Percentiles rank a stretch among this genome's conserved stretches.
phyloP scores from a whole-genome alignment of 2,797 vertebrate species.

The Lutjanus argentimaculatus region DNA sequence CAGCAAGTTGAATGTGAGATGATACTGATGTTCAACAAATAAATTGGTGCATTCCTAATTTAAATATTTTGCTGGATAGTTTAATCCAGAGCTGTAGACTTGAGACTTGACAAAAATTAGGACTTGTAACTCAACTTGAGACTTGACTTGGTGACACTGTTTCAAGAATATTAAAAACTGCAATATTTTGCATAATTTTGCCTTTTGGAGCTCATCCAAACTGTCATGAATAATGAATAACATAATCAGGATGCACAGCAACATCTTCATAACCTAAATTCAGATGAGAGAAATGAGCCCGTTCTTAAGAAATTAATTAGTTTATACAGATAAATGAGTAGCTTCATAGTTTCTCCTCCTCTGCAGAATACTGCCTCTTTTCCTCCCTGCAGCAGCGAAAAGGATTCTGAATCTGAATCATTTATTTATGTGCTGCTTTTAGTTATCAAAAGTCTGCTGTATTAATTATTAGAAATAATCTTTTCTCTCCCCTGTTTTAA shows the following conservation, averaged over 20 bases:
- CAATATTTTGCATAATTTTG: not conserved
- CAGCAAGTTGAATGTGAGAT: too few relatives aligned
- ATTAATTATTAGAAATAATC: not conserved
- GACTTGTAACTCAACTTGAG: too few relatives aligned
- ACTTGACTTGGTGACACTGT: not conserved
- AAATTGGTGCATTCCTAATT: not conserved
- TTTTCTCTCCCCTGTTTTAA: not conserved
- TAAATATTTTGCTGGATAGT: not conserved
- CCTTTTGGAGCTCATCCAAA: not conserved
- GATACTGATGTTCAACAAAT: too few relatives aligned
- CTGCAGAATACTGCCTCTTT: not conserved
- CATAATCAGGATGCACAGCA: not conserved
- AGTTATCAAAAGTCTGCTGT: not conserved
- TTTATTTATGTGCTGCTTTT: not conserved
- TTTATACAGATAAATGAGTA: not conserved
- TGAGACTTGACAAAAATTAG: not conserved
- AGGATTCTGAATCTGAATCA: not conserved
- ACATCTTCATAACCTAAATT: not conserved
- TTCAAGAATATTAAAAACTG: not conserved
- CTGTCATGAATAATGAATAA: slow-evolving; percentile 19
- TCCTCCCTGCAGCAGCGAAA: not conserved
- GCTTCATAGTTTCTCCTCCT: not conserved
- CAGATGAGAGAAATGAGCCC: not conserved
- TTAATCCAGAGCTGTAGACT: not conserved
- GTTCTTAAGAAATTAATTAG: not conserved